Evolutionary conservation across 2,797 vertebrate species (phyloP), one percentile per base, ranked within the genome.

Genomic region (Capromys pilorides): DNA sequence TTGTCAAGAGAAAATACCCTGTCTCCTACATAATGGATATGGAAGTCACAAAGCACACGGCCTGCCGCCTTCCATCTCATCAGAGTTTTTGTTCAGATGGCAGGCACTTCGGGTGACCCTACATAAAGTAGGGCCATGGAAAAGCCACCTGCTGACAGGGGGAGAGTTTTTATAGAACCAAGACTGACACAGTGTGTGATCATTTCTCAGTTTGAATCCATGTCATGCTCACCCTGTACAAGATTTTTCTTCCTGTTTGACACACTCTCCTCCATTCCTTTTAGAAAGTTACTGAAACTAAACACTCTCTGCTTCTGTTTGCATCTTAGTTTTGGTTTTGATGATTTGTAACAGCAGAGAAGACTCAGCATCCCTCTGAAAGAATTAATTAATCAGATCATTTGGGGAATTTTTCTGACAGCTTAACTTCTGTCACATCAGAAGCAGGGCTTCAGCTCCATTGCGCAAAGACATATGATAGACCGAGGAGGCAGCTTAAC

Each of bases 331-430:
- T 57, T 75, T 22, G 2, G 0, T 33, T 19, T 12, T 85, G 33
- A 67, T 90, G 24, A 75, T 33, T 94, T 94, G 89, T 95, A 89
- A 83, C 8, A 95, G 36, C 64, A 36, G 8, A 83, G 45, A 18
- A 22, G 73, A 80, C 49, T 33, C 75, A 84, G 19, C 28, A 14
- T 19, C 6, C 66, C 4, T 91, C 80, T 62, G 54, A 51, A 94
- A 96, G 57, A 96, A 88, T 82, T 64, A 89, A 95, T 54, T 49
- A 91, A 31, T 92, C 67, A 69, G n/a, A 92, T 96, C 16, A 73
- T 82, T 91, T 82, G 61, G 54, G 41, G 13, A 33, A 94, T 86
- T 94, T 88, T 93, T 96, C 75, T 91, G 83, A 94, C 84, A 93
- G 57, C 18, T 93, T 45, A 62, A 14, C 78, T 36, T 93, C 41